phyloP scores from a whole-genome alignment of 2,888 invertebrate species.

The Melanchra persicariae region DNA sequence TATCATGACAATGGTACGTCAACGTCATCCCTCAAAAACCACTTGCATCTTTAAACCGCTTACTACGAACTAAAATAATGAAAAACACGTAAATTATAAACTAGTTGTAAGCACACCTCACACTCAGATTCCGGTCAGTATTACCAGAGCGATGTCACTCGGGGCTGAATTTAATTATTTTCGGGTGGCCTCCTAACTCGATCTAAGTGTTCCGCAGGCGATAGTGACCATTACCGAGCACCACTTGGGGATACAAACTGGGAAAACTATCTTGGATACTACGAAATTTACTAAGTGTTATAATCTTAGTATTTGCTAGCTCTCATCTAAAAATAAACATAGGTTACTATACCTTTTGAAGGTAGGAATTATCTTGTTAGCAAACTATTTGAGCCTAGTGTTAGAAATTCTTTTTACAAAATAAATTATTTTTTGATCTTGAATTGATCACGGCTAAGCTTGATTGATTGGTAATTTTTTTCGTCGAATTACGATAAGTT shows the following conservation, averaged over 20 bases:
- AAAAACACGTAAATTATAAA: slow-evolving; percentile 44
- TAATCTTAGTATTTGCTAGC: not conserved
- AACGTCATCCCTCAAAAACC: not conserved
- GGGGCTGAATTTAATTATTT: slow-evolving; percentile 73
- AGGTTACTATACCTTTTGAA: not conserved
- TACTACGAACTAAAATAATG: slow-evolving; percentile 14
- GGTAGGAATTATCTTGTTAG: not conserved
- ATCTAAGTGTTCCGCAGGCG: slow-evolving; percentile 67
- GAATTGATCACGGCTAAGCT: no score
- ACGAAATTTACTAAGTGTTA: not conserved
- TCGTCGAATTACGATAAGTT: no score
- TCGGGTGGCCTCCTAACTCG: slow-evolving; percentile 68
- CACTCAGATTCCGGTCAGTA: slow-evolving; percentile 55
- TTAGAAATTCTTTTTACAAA: no score
- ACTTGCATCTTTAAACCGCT: not conserved
- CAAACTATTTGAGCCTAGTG: no score
- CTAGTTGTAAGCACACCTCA: slow-evolving; percentile 30
- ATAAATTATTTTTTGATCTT: no score
- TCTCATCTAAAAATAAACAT: not conserved
- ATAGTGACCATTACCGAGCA: slow-evolving; percentile 60
- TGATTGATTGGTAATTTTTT: no score
- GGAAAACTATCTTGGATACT: slow-evolving; percentile 36
- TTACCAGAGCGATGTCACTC: slow-evolving; percentile 56
- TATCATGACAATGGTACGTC: not conserved
- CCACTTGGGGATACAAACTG: slow-evolving; percentile 47